Evolutionary conservation across 2,113 vertebrate species (phyloP), one percentile per base, ranked within the genome.

Genomic region (Piaya cayana): DNA sequence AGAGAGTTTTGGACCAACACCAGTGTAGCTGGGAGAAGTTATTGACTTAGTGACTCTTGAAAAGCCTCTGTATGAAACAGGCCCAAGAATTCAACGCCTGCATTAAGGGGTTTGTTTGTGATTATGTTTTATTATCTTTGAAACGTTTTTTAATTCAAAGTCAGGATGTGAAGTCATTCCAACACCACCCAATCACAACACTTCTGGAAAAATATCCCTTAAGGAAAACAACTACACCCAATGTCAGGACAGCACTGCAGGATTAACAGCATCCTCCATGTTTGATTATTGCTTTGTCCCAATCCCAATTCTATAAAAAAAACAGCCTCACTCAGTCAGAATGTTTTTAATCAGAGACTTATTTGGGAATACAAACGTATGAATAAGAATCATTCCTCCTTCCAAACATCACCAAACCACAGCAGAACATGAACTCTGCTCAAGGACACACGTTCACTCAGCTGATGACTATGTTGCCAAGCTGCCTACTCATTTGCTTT

Each of bases 381-480:
- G 88, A 88, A 82, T 92, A 95, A 90, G 90, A 95, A 91, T 32
- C 52, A 86, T 82, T 83, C 78, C 76, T 91, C 86, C 49, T 62
- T 85, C 89, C 56, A 94, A 76, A 83, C 93, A 88, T 65, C 75
- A 97, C 72, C 71, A 95, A 93, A 95, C 89, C 91, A 90, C 90
- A 97, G 93, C 72, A 90, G 78, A 94, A 91, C 53, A 95, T 95
- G 93, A 96, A 94, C 87, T 94, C 86, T 62, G 86, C 81, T 95
- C 92, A 82, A 97, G 94, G 95, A 96, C 95, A 95, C 83, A 68
- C 43, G 12, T 86, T 91, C 92, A 96, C 91, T 96, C 95, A 95
- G 55, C 91, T 45, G 59, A 94, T 88, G 69, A 92, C 86, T 93
- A 9, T 59, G 60, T 55, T 96, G 91, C 94, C 83, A 97, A 96